phyloP scores from a whole-genome alignment of 2,888 invertebrate species.

The Heliconius hortense region DNA sequence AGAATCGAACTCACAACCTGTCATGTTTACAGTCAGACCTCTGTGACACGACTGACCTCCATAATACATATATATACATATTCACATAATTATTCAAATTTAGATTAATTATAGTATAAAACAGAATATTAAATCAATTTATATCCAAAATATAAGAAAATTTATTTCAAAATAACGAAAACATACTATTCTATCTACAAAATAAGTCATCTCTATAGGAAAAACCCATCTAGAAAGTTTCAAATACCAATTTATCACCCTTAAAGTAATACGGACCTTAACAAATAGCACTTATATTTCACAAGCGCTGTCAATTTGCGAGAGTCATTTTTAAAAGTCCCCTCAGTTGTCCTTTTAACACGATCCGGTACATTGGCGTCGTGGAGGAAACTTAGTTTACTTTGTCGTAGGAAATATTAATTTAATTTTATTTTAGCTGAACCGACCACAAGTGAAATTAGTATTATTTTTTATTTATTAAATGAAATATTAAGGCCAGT shows the following conservation, averaged over 20 bases:
- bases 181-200: conserved; percentile 13
- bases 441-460: not conserved
- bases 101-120: too few species aligned
- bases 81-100: too few species aligned
- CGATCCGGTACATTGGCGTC: conserved; percentile 23
- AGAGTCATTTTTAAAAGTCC: conserved; percentile 50
- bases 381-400: conserved; percentile 15
- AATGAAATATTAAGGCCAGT: not conserved
- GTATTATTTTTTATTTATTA: not conserved
- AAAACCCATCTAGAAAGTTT: conserved; percentile 42
- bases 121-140: not conserved
- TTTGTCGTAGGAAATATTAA: conserved; percentile 9
- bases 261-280: conserved; percentile 47
- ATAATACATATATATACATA: too few species aligned
- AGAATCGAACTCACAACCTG: too few species aligned
- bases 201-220: conserved; percentile 15
- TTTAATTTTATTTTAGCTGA: not conserved
- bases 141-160: not conserved
- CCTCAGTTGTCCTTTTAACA: conserved; percentile 32
- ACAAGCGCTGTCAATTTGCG: conserved; percentile 60
- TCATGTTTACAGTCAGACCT: too few species aligned
- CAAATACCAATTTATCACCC: conserved; percentile 40
- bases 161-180: not conserved
- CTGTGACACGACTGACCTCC: too few species aligned
- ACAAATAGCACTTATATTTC: conserved; percentile 66